Base-by-base conservation (phyloP, 1,140 invertebrate genomes). In the Oryctes rhinoceros region DNA sequence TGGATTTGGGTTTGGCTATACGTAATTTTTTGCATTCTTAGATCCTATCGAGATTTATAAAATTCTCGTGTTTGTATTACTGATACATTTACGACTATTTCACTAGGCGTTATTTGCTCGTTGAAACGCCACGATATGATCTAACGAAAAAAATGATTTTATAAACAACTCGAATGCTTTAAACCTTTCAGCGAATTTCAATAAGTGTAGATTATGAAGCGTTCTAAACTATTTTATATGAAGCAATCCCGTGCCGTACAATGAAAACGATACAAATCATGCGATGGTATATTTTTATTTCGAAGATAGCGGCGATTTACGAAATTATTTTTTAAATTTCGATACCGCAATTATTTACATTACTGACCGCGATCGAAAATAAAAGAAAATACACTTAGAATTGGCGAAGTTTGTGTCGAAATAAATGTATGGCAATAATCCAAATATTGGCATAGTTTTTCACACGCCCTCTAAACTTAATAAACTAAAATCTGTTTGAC, bases 401-500 rank as follows among this genome's bases (percentile, higher is more conserved):
- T 18, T 15, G 53, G 15, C 53, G 53, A 59, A 18, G 18, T 59
- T 59, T 59, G 53, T 59, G 53, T 59, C 53, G 53, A 59, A 59
- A 59, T 15, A 59, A 7, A 3, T 6, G 53, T 59, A 59, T 59
- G 53, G 53, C 53, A 59, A 59, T 59, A 59, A 59, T 59, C 53
- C 53, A 59, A 59, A 59, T 59, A 59, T 59, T 59, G 53, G 18
- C 5, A 59, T 59, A 59, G 53, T 59, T 59, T 59, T 59, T 59
- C 53, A 59, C n/a, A 59, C 53, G 53, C 53, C 53, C 53, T 59
- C 53, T 18, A 18, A 6, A 59, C 18, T 59, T 59, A 59, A 59
- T 59, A 59, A 59, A 59, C 13, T 18, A 59, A 18, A 59, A 59
- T n/a, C 53, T 59, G 53, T 59, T 59, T 59, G 53, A 59, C 53